Evolutionary conservation across 35 echinoderm and acorn worm genomes (phyloP), one percentile per base, ranked within the genome.

Genomic region (Lytechinus pictus): DNA sequence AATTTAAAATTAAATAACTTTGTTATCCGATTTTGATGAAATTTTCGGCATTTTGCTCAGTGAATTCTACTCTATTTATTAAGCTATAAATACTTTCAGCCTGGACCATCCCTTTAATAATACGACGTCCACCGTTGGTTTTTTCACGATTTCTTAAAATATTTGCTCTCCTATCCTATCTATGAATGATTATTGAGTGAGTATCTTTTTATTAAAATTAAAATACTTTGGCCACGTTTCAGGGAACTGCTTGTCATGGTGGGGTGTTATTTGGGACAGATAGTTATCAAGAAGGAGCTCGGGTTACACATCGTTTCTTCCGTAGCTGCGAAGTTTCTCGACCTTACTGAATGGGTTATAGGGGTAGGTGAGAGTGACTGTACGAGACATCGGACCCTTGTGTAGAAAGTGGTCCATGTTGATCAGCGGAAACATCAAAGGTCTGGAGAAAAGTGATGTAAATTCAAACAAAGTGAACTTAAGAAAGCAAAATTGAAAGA

Each of bases 301-400:
- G 33, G 12, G 5, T 10, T 93, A 93, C 1, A 57, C 55, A 27
- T 93, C 54, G 53, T 93, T 93, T 54, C 11, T 3, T n/a, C 54
- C 55, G 9, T 11, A 57, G 4, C 27, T 9, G n/a, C 13, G 53
- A 16, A 33, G 10, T 57, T 94, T 96, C 89, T 99, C 97, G 13
- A 99, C 98, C 72, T 99, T 99, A 56, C 96, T 99, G 94, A 96
- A 99, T 0, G 98, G 98, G 86, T 99, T 99, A 86, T 96, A 99
- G 10, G 98, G 98, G 91, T 97, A 99, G 0, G 98, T 99, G 12
- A 99, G 92, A 16, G 98, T 99, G 5, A 99, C 98, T 13, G 98
- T 99, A 5, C 95, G 86, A 27, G 98, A 99, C n/a, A 99, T 27
- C 5, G 98, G 97, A 1, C 95, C 96, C 87, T 92, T 95, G 91